Evolutionary conservation across 2,113 vertebrate genomes (phyloP), one percentile per base, ranked within the genome.

Genomic region (Ophthalmolycus amberensis): DNA sequence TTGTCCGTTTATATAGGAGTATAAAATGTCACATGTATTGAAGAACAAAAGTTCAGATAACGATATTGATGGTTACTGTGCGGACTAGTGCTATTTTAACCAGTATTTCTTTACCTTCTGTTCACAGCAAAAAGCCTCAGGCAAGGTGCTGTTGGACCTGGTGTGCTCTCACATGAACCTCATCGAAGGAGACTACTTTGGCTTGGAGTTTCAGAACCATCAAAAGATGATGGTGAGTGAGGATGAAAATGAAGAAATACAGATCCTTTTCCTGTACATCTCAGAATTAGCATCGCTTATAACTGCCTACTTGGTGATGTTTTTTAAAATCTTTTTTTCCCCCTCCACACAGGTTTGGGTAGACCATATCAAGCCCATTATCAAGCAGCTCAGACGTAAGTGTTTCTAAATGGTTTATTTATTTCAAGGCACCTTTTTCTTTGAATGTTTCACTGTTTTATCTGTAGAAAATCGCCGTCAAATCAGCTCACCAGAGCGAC

Each of bases 101-200:
- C 10, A 29, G 6, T 27, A 75, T 16, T 32, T 50, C 37, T 5
- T 66, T 22, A 62, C n/a, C 69, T 94, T 70, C 90, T 86, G 54
- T 94, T 89, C 85, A 25, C 94, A 99, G 98, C 96, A 97, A 95
- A 96, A 97, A 93, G 97, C 97, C 76, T 96, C 97, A 0, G 98
- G 98, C 70, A 99, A 98, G 83, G 95, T 96, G 91, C 89, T 99
- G 84, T 95, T 99, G 77, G 97, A 99, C 70, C 95, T 97, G 4
- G 97, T 99, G 75, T 99, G 97, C 91, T 95, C 90, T 85, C 97
- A 98, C 92, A 95, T 99, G 89, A 99, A 99, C 84, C 97, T 99
- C 46, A 94, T 99, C n/a, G 98, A 99, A 90, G 98, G 98, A 0
- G 98, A 99, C 91, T 99, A 99, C 92, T 99, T 99, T 74, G 97